These are phyloP conservation scores for Zaprionus bogoriensis DNA, from an alignment of 2,888 invertebrate genomes.

Conservation along the genomic window DNA sequence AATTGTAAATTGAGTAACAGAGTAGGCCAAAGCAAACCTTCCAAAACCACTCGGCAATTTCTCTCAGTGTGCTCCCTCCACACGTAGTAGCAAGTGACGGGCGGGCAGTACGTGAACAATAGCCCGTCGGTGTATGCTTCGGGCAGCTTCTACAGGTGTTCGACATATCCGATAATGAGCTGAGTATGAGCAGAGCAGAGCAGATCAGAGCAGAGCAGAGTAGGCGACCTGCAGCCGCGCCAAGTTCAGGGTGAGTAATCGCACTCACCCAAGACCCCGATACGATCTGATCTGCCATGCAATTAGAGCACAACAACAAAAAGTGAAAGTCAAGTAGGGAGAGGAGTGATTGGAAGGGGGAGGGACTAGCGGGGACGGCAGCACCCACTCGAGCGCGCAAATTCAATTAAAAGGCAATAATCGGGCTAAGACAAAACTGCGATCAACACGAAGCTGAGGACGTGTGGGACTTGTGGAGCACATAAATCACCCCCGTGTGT, in stretches of 20 bases:
- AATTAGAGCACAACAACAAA: conserved; percentile 45
- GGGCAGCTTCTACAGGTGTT: conserved; percentile 47
- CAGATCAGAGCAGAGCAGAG: background rate
- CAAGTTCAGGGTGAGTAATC: conserved; percentile 75
- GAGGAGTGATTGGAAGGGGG: background rate
- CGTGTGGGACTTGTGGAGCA: conserved; percentile 43
- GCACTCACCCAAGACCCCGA: conserved; percentile 8
- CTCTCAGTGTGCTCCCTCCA: conserved; percentile 1
- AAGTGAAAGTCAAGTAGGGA: conserved; percentile 62
- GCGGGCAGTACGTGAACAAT: background rate
- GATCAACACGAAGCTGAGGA: conserved; percentile 29
- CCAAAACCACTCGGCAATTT: background rate
- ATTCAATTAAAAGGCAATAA: conserved; percentile 57
- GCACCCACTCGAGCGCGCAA: conserved; percentile 17
- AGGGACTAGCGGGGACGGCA: background rate
- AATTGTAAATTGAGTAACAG: background rate
- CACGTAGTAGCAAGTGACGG: conserved; percentile 1
- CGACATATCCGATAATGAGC: conserved; percentile 31
- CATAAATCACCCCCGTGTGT: conserved; percentile 54
- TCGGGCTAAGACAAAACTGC: conserved; percentile 26
- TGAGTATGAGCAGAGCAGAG: conserved; percentile 23
- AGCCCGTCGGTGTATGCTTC: background rate
- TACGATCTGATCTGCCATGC: conserved; percentile 27
- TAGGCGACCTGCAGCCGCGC: background rate
- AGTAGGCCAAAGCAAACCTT: background rate